Evolutionary conservation across 2,888 invertebrate genomes (phyloP).

Genomic region (Hydroisotoma schaefferi): DNA sequence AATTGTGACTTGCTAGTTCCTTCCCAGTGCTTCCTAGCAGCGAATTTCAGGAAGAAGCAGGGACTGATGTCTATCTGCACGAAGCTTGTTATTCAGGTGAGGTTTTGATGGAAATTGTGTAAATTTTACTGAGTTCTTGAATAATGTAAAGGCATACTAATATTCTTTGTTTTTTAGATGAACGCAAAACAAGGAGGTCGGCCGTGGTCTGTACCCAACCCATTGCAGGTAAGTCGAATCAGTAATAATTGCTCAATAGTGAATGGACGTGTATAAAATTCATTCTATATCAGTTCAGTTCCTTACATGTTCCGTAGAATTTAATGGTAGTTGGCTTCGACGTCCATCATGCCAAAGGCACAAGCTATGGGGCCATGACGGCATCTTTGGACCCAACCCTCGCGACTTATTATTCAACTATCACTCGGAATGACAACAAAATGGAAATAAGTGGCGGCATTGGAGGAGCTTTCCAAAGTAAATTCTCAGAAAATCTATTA

Average conservation of each 20-base stretch:
- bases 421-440: neutral
- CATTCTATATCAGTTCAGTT: too few relatives aligned
- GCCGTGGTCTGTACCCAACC: constrained; percentile 21
- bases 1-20: too few relatives aligned
- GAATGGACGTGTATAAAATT: too few relatives aligned
- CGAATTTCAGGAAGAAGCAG: too few relatives aligned
- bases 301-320: constrained; percentile 4
- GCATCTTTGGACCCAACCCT: constrained; percentile 13
- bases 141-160: too few relatives aligned
- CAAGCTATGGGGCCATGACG: constrained; percentile 25
- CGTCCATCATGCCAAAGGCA: constrained; percentile 32
- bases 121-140: too few relatives aligned
- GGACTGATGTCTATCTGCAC: too few relatives aligned
- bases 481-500: too few relatives aligned
- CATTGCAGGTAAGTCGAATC: constrained; percentile 21
- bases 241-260: too few relatives aligned
- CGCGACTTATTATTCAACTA: constrained; percentile 9
- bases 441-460: neutral
- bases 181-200: constrained; percentile 67
- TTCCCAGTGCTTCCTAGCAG: too few relatives aligned
- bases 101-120: too few relatives aligned
- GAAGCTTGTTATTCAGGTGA: too few relatives aligned
- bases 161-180: constrained; percentile 55
- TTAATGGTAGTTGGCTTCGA: constrained; percentile 54
- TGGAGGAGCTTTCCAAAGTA: neutral